These are phyloP conservation scores for Nycteola revayana DNA, from an alignment of 2,888 invertebrate genomes.

Conservation along the genomic window DNA sequence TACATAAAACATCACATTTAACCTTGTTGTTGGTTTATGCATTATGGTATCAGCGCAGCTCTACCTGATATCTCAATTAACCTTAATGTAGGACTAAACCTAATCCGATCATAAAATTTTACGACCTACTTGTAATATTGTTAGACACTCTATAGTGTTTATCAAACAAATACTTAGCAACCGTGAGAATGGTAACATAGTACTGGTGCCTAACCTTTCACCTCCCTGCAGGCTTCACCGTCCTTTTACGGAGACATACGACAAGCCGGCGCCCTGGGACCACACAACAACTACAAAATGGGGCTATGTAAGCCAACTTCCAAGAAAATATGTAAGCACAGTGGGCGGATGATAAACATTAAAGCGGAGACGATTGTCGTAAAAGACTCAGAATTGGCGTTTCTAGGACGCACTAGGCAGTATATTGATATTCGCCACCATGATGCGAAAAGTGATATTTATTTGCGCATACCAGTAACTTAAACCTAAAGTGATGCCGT, in stretches of 20 bases:
- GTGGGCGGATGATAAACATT: slow-evolving; percentile 34
- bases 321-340: slow-evolving; percentile 28
- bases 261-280: slow-evolving; percentile 44
- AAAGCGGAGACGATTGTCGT: slow-evolving; percentile 29
- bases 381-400: slow-evolving; percentile 24
- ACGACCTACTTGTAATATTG: no score
- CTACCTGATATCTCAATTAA: no score
- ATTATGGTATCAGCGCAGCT: no score
- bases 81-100: no score
- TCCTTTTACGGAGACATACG: slow-evolving; percentile 45
- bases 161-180: slow-evolving; percentile 2
- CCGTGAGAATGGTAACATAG: slow-evolving; percentile 54
- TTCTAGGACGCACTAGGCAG: slow-evolving; percentile 31
- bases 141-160: no score
- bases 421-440: slow-evolving; percentile 13
- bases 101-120: no score
- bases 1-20: no score
- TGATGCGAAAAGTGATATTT: slow-evolving; percentile 25
- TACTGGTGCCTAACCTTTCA: slow-evolving; percentile 61
- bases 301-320: slow-evolving; percentile 29
- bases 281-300: slow-evolving; percentile 37
- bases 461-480: slow-evolving; percentile 10
- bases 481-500: slow-evolving; percentile 10
- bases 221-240: slow-evolving; percentile 42
- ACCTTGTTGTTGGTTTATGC: no score